phyloP scores from a whole-genome alignment of 2,797 vertebrate genomes.

The Eospalax fontanierii region DNA sequence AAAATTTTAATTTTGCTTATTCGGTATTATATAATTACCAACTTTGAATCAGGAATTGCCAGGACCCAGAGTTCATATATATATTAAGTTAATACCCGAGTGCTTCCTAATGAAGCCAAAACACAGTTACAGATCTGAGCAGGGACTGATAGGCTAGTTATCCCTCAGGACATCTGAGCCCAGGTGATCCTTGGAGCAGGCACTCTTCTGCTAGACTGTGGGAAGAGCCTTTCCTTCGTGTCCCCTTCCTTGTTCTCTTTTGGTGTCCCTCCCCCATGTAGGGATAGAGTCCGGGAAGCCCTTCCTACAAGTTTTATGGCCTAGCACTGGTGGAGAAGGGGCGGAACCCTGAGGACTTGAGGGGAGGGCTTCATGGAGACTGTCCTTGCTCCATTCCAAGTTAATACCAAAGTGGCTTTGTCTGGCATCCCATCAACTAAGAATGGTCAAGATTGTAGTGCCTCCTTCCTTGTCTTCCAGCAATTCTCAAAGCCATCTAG shows the following conservation, averaged over 20 bases:
- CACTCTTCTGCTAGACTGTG: neutral
- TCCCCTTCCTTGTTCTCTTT: too few species aligned
- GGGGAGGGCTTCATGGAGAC: neutral
- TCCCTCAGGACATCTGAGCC: neutral
- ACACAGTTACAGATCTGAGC: neutral
- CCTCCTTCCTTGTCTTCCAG: neutral
- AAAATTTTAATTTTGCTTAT: constrained; percentile 13
- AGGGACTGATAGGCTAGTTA: neutral
- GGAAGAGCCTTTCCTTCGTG: too few species aligned
- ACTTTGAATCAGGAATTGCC: neutral
- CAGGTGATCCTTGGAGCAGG: neutral
- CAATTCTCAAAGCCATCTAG: neutral
- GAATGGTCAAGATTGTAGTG: neutral
- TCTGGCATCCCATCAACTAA: neutral
- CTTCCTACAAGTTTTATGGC: neutral
- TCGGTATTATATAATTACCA: neutral
- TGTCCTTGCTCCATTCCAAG: neutral
- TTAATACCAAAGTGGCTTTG: neutral
- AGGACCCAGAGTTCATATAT: fast-evolving
- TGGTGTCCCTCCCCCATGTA: neutral
- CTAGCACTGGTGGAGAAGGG: neutral
- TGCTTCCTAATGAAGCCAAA: neutral
- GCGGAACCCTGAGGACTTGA: too few species aligned
- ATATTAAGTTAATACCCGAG: too few species aligned
- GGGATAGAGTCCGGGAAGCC: neutral